Conservation (phyloP, 1,140 invertebrate species). For the Cardiocondyla obscurior region DNA sequence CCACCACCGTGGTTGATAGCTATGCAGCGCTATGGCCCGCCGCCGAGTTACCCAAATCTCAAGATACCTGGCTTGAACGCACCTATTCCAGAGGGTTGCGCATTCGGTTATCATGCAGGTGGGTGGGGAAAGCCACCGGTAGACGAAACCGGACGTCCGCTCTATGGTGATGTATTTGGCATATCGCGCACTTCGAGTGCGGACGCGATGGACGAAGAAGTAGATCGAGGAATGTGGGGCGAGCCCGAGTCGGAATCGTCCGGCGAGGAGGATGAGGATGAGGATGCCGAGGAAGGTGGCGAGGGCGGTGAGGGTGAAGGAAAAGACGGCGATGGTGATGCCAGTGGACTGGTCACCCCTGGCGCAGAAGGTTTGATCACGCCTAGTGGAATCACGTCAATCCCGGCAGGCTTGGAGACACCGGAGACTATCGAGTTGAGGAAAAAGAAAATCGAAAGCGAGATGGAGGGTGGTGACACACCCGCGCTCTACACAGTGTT, state of each 20-base stretch:
- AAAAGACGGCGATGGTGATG: constrained; percentile 88
- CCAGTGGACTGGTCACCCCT: constrained; percentile 90
- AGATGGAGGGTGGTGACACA: constrained; percentile 97
- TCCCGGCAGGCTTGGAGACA: constrained; percentile 98
- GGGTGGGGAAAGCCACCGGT: constrained; percentile 99
- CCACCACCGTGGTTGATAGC: constrained; percentile 99
- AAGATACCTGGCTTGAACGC: constrained; percentile 97
- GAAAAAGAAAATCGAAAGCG: constrained; percentile 98
- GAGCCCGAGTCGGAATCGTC: constrained; percentile 98
- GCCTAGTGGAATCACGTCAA: constrained; percentile 97
- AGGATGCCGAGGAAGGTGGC: constrained; percentile 90
- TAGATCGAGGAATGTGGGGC: constrained; percentile 97
- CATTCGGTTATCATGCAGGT: constrained; percentile 99
- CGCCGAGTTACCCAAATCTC: constrained; percentile 99
- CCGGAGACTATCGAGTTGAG: constrained; percentile 99
- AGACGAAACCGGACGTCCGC: constrained; percentile 97
- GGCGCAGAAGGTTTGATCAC: constrained; percentile 96
- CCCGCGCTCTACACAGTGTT: constrained; percentile 96
- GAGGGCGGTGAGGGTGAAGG: constrained; percentile 88
- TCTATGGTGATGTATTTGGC: constrained; percentile 99
- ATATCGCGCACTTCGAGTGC: constrained; percentile 83
- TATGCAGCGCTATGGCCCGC: constrained; percentile 99
- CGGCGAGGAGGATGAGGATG: constrained; percentile 92
- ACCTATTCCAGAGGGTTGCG: constrained; percentile 97
- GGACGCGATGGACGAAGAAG: constrained; percentile 91